These are phyloP conservation scores for Sorex maritimensis DNA, from an alignment of 2,797 vertebrate genomes.

Conservation along the genomic window DNA sequence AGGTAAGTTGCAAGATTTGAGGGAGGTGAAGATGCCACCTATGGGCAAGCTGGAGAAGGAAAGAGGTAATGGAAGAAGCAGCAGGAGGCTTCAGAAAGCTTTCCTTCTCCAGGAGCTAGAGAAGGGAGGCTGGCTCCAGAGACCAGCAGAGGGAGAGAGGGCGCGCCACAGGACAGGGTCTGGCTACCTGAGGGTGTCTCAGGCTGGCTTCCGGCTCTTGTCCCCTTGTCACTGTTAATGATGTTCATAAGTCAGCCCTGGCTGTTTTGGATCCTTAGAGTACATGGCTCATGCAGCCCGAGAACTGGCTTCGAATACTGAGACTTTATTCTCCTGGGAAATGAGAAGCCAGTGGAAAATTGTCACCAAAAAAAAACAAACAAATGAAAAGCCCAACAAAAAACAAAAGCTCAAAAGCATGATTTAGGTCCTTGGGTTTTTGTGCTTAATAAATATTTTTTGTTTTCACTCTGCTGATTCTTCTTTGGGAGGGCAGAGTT, in stretches of 20 bases:
- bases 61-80: neutral
- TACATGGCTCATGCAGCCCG: neutral
- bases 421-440: neutral
- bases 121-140: neutral
- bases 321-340: neutral
- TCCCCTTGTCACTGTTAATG: too few species aligned
- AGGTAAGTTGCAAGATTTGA: too few species aligned
- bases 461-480: neutral
- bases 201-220: neutral
- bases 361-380: neutral
- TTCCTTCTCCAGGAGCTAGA: neutral
- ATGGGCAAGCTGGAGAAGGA: neutral
- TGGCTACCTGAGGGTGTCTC: too few species aligned
- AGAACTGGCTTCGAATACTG: neutral
- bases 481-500: slow-evolving; percentile 1
- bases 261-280: neutral
- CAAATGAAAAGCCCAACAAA: too few species aligned
- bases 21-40: too few species aligned
- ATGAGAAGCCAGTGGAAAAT: neutral
- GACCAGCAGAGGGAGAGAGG: neutral
- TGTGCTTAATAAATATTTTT: neutral
- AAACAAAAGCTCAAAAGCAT: too few species aligned
- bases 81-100: neutral
- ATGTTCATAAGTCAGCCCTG: too few species aligned
- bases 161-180: fast-evolving